Conservation (phyloP, 2,113 vertebrate genomes). For the Crotalus tigris region DNA sequence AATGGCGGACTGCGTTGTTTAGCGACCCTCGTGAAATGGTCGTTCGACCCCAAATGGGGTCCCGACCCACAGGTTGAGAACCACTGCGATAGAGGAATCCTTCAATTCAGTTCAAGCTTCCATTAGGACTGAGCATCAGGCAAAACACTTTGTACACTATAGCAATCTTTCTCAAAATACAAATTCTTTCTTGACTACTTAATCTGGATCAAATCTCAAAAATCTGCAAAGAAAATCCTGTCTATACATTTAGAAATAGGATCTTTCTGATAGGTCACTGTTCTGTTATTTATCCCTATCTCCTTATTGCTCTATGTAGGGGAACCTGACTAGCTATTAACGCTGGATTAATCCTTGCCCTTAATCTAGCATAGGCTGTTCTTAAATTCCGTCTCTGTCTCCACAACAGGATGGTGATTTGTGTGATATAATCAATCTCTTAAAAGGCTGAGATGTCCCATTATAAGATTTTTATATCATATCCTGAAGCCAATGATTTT, state of each 20-base stretch:
- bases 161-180: neutral
- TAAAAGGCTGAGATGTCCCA: neutral
- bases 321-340: neutral
- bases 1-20: too few relatives aligned
- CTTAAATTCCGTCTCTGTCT: neutral
- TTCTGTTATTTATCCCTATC: neutral
- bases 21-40: too few relatives aligned
- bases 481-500: neutral
- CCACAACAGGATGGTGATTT: neutral
- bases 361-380: neutral
- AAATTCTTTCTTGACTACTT: neutral
- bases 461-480: neutral
- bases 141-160: neutral
- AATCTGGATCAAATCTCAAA: neutral
- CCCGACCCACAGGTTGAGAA: too few relatives aligned
- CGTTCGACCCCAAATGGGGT: too few relatives aligned
- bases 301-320: neutral
- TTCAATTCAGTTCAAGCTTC: neutral
- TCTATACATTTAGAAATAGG: neutral
- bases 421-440: neutral
- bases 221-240: neutral
- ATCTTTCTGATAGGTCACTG: neutral
- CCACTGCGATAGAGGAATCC: neutral
- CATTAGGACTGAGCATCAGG: neutral
- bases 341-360: neutral